Conservation (phyloP, 1,140 invertebrate genomes). For the Brachystomella parvula region DNA sequence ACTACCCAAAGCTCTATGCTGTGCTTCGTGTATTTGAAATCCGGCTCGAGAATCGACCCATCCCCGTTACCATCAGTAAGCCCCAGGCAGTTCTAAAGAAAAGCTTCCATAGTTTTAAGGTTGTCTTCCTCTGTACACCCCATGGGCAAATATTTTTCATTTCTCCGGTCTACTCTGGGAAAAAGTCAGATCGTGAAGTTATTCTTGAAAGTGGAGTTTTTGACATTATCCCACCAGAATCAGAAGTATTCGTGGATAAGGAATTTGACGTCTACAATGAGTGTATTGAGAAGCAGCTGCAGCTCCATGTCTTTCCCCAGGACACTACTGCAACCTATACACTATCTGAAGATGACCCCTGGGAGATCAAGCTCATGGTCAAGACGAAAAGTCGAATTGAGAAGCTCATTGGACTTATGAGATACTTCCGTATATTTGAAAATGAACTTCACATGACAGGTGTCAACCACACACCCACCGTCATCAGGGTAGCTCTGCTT, state of each 20-base stretch:
- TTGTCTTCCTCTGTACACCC: not conserved
- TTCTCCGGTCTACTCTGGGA: not conserved
- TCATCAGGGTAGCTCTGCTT: not conserved
- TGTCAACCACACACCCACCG: not conserved
- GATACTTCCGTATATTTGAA: not conserved
- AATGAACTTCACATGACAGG: not conserved
- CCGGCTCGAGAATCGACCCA: not conserved
- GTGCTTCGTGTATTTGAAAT: not conserved
- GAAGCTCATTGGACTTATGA: not conserved
- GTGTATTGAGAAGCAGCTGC: not conserved
- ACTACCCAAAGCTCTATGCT: slow-evolving; percentile 4
- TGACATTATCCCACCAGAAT: not conserved
- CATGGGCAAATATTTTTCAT: not conserved
- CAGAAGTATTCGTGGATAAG: slow-evolving; percentile 4
- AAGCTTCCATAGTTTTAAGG: not conserved
- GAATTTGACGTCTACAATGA: slow-evolving; percentile 5
- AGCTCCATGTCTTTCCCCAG: not conserved
- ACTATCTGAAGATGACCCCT: not conserved
- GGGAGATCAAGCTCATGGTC: not conserved
- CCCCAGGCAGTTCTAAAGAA: not conserved
- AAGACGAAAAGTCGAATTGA: not conserved
- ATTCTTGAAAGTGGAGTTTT: not conserved
- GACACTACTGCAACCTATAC: not conserved
- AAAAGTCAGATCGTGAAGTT: not conserved
- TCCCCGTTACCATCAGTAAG: not conserved